Conservation (phyloP, 2,797 vertebrate species). For the Neoniphon sammara region DNA sequence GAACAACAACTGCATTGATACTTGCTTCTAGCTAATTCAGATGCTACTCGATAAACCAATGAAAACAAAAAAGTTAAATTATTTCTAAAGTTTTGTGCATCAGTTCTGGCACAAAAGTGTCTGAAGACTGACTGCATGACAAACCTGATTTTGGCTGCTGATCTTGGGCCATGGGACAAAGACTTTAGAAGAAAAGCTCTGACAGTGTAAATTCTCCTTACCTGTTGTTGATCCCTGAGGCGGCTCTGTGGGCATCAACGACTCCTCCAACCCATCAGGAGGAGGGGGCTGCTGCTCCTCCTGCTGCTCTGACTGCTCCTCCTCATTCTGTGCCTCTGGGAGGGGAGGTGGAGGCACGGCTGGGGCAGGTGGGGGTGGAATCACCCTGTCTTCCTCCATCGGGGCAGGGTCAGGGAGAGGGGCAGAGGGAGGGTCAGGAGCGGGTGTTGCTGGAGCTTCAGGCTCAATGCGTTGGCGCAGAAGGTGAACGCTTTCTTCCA, state of each 20-base stretch:
- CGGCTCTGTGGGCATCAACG: conserved; percentile 47
- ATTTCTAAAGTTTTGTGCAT: too few species aligned
- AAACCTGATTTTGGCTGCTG: too few species aligned
- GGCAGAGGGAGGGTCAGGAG: conserved; percentile 57
- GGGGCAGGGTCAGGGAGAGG: conserved; percentile 63
- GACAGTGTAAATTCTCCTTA: conserved; percentile 37
- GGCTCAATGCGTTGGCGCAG: conserved; percentile 85
- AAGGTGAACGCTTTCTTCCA: conserved; percentile 88
- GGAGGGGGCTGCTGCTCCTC: conserved; percentile 67
- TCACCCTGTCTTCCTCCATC: conserved; percentile 73
- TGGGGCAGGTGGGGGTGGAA: conserved; percentile 63
- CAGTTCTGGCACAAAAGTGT: too few species aligned
- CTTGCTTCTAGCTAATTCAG: too few species aligned
- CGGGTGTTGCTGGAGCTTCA: conserved; percentile 65
- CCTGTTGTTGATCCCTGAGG: conserved; percentile 66
- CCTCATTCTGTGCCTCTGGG: conserved; percentile 73
- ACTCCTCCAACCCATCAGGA: conserved; percentile 65
- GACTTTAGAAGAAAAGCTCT: not conserved
- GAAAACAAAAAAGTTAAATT: too few species aligned
- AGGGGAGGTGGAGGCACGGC: conserved; percentile 71
- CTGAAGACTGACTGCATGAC: too few species aligned
- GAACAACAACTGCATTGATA: too few species aligned
- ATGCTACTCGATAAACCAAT: too few species aligned
- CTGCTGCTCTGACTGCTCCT: conserved; percentile 69
- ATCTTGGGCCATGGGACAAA: not conserved